Evolutionary conservation across 53 echinoderm and acorn worm species (phyloP), one percentile per base, ranked within the genome.

Genomic region (Echinometra lucunter): DNA sequence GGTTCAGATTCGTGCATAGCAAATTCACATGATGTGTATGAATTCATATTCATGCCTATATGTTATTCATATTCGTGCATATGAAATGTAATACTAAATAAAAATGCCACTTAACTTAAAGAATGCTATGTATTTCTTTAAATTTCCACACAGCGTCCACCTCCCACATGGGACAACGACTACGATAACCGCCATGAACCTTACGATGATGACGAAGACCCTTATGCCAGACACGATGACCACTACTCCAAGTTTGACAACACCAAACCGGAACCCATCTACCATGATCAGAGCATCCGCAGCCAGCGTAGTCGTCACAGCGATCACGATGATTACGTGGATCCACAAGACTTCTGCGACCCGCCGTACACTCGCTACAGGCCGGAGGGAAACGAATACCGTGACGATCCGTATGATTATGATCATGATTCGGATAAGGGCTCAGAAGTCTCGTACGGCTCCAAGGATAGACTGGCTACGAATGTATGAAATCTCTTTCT

Each of bases 401-500:
- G 40, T 10, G 91, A 95, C 1, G 96, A 95, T 60, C 81, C 66
- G 1, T 95, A 96, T 6, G 92, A 58, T 9, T 89, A 93, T 17
- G 94, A 95, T 13, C 56, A 89, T 16, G 95, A 97, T 19, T 93
- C 94, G 1, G 70, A 83, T 55, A 95, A 92, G 53, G 94, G 69
- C 6, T 98, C 98, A 0, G 96, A 97, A 30, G 55, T 78, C 34
- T 97, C 97, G 30, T 89, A 94, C 38, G 74, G 93, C 45, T 90
- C 97, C 17, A 97, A 92, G 66, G 95, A 96, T 44, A 98, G 96
- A 91, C 94, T 98, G 15, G 97, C 98, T n/a, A 98, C 98, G 55
- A 96, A 97, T 88, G 97, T 98, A 92, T 98, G 97, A 98, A 15
- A 21, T 44, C 0, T 45, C 53, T 53, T 53, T 53, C 53, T 53